Conservation (phyloP, 1,140 invertebrate species). For the Holotrichia oblita region DNA sequence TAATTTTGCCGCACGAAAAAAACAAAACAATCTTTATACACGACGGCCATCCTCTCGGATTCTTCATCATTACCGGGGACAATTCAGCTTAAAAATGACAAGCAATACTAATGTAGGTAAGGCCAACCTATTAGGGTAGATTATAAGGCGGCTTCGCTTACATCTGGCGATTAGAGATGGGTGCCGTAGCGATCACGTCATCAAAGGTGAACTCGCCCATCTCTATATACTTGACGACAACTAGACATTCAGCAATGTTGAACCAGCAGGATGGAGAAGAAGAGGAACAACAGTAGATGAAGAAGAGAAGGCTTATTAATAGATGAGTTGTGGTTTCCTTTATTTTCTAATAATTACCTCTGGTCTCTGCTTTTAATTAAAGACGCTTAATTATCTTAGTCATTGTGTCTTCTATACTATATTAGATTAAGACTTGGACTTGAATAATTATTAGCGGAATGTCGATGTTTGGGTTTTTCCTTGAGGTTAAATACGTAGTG, state of each 20-base stretch:
- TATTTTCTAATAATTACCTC: conserved; percentile 24
- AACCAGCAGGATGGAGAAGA: background rate
- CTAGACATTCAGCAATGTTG: background rate
- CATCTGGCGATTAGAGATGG: conserved; percentile 17
- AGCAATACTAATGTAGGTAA: conserved; percentile 23
- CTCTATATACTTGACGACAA: background rate
- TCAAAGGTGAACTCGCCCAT: background rate
- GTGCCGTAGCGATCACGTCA: background rate
- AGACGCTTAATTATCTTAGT: background rate
- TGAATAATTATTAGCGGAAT: too few relatives aligned
- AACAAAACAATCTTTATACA: too few relatives aligned
- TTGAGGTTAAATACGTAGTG: too few relatives aligned
- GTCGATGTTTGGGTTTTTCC: too few relatives aligned
- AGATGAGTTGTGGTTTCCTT: conserved; percentile 32
- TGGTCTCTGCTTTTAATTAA: background rate
- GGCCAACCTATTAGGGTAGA: conserved; percentile 24
- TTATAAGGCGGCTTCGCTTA: conserved; percentile 23
- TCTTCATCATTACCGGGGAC: conserved; percentile 1
- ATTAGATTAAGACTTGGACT: too few relatives aligned
- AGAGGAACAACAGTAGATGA: background rate
- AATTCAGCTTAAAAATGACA: conserved; percentile 31
- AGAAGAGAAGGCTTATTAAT: conserved; percentile 5
- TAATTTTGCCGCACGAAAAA: too few relatives aligned
- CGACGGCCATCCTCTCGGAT: background rate
- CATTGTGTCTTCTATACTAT: background rate